Evolutionary conservation across 2,113 vertebrate species (phyloP), one percentile per base, ranked within the genome.

Genomic region (Scolopax mira): DNA sequence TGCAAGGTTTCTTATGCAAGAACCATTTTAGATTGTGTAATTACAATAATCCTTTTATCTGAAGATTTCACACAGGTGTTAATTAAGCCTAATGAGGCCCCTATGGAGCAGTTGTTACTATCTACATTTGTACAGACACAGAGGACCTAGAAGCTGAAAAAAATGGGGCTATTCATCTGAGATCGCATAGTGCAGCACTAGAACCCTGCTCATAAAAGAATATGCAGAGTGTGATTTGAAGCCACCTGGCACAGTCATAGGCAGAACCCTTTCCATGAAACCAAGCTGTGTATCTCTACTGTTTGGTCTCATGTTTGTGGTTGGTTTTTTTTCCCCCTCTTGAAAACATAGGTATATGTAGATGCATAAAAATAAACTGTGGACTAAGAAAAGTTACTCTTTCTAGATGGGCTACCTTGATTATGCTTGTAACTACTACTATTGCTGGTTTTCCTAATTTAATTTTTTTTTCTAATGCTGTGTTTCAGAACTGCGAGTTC

Each of bases 11-110:
- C 73, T 82, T 91, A 37, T 52, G 46, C 62, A 89, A 87, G 58
- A 35, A 92, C 41, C 16, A 21, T 51, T 80, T 96, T 35, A 73
- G 46, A 28, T 58, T 95, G 51, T 92, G 71, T 89, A 94, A 94
- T 92, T 94, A 83, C 35, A 84, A 48, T n/a, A 81, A 8, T 94
- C 28, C 55, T 94, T 95, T 94, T 78, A 90, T 62, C 79, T 86
- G 75, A 80, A 79, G 77, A 84, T 82, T 82, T 94, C 89, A 82
- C 24, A 39, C 54, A 93, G 86, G 86, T 88, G 83, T 94, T 97
- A 94, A 95, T 96, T 96, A 91, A 94, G 58, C 58, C 41, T 96
- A 91, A 96, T 82, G 85, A 96, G 42, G 57, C 31, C 51, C 88
- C 85, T 85, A 0, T 79, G 79, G 94, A 89, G 61, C 74, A 96